Conservation (phyloP, 2,797 vertebrate genomes). For the Halcyon smyrnensis region DNA sequence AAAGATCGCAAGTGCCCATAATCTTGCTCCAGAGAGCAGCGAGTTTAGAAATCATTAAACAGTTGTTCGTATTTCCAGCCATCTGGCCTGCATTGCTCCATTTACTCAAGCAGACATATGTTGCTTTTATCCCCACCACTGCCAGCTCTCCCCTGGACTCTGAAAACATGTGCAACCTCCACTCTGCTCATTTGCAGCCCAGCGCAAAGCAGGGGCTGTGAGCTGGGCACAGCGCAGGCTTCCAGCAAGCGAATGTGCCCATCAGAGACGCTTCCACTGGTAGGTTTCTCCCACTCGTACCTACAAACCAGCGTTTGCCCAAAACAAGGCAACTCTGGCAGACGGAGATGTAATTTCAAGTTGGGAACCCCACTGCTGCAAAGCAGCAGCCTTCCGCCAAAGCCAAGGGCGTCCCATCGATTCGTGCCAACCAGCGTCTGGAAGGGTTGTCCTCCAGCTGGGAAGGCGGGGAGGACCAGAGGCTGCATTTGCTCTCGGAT, state of each 20-base stretch:
- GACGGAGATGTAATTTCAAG: neutral
- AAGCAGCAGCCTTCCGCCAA: rapidly evolving
- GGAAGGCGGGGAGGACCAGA: neutral
- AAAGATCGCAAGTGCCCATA: neutral
- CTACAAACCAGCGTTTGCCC: neutral
- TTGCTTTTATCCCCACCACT: constrained; percentile 35
- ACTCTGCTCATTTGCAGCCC: neutral
- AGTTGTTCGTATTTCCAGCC: neutral
- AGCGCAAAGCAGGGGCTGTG: neutral
- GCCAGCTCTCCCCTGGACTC: constrained; percentile 22
- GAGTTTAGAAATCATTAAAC: neutral
- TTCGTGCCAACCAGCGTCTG: neutral
- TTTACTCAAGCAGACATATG: neutral
- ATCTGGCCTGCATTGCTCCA: constrained; percentile 30
- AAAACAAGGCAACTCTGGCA: neutral
- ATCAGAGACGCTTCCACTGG: neutral
- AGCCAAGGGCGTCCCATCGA: neutral
- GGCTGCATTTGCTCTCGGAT: neutral
- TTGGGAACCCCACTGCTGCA: neutral
- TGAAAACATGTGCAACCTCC: neutral
- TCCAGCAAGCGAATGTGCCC: neutral
- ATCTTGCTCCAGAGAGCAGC: neutral
- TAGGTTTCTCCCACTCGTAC: neutral
- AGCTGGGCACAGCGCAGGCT: neutral
- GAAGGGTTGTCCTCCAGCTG: neutral